Evolutionary conservation across 2,888 invertebrate genomes (phyloP).

Genomic region (Gnatocerus cornutus): DNA sequence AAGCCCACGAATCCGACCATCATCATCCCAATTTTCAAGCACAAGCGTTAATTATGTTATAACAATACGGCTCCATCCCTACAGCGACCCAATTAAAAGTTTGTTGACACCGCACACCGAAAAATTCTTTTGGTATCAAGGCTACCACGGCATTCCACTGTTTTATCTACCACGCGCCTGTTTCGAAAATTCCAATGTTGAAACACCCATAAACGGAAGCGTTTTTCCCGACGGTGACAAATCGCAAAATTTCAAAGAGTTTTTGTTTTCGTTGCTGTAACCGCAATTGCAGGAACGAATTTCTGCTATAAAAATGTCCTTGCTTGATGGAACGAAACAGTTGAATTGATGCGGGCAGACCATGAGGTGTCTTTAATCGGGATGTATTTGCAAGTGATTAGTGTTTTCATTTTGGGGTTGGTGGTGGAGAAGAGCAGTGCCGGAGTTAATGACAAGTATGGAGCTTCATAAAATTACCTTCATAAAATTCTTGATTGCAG

Average conservation of each 20-base stretch:
- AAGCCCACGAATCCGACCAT: constrained; percentile 9
- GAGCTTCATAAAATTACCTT: background rate
- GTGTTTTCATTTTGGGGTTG: constrained; percentile 18
- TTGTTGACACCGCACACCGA: constrained; percentile 31
- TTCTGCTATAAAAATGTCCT: constrained; percentile 28
- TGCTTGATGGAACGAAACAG: constrained; percentile 30
- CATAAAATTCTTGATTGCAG: constrained; percentile 50
- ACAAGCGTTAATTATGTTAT: constrained; percentile 42
- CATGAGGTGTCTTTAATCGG: constrained; percentile 26
- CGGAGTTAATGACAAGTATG: constrained; percentile 14
- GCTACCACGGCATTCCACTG: too few relatives aligned
- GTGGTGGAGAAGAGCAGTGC: constrained; percentile 19
- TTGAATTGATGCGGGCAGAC: constrained; percentile 8
- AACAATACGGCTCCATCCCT: constrained; percentile 22
- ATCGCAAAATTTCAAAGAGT: constrained; percentile 22
- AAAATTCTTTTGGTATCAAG: constrained; percentile 21
- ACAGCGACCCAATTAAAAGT: constrained; percentile 8
- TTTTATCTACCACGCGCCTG: constrained; percentile 2
- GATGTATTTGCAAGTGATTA: constrained; percentile 32
- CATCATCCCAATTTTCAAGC: constrained; percentile 22
- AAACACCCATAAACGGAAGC: constrained; percentile 27
- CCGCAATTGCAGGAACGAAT: constrained; percentile 42
- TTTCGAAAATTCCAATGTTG: constrained; percentile 33
- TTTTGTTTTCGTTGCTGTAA: constrained; percentile 30
- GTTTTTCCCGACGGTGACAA: constrained; percentile 43